phyloP scores from a whole-genome alignment of 2,888 invertebrate genomes.

The Eulithis prunata region DNA sequence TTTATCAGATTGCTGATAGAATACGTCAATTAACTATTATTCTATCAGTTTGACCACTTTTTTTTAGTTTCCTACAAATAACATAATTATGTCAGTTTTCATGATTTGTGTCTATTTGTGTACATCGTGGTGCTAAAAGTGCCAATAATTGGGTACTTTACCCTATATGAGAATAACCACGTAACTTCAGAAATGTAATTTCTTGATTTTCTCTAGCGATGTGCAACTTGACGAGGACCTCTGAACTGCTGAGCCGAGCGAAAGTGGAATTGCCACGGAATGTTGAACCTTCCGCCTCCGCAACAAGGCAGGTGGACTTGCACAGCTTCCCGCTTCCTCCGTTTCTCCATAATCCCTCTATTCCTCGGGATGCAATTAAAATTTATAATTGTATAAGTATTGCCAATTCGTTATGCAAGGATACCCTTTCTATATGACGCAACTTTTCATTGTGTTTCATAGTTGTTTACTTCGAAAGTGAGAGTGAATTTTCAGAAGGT shows the following conservation, averaged over 20 bases:
- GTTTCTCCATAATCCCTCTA: conserved; percentile 36
- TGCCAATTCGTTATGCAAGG: conserved; percentile 56
- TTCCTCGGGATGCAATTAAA: conserved; percentile 45
- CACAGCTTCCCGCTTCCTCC: conserved; percentile 24
- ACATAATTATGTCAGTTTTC: too few relatives aligned
- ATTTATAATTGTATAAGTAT: conserved; percentile 27
- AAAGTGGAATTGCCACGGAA: conserved; percentile 12
- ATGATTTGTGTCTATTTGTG: too few relatives aligned
- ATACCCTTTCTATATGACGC: conserved; percentile 72
- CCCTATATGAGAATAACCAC: too few relatives aligned
- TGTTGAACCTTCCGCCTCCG: conserved; percentile 19
- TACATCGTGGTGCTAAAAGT: too few relatives aligned
- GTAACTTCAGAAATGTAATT: too few relatives aligned
- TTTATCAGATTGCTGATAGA: too few relatives aligned
- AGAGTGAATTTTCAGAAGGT: conserved; percentile 39
- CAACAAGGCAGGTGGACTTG: conserved; percentile 14
- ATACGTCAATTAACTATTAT: too few relatives aligned
- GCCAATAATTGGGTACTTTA: too few relatives aligned
- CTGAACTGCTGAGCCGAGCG: neutral
- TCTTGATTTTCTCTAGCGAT: too few relatives aligned
- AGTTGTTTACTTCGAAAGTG: conserved; percentile 50
- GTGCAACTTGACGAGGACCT: too few relatives aligned
- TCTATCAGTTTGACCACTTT: too few relatives aligned
- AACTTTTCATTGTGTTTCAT: conserved; percentile 63
- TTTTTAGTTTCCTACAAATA: too few relatives aligned